Conservation (phyloP, 2,113 vertebrate species). For the Puntigrus tetrazona region DNA sequence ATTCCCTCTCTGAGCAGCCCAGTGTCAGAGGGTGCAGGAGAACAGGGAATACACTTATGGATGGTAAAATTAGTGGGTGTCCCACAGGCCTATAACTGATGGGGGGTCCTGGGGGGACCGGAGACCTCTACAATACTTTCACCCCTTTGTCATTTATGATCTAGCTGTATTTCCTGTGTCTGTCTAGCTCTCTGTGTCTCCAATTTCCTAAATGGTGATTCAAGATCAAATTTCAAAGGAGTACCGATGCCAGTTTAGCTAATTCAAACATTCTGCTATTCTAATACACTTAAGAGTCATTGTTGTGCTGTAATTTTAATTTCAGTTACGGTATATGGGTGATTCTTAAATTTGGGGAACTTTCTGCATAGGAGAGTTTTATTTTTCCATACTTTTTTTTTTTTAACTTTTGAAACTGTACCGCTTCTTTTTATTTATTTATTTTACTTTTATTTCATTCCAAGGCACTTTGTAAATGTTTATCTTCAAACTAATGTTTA, state of each 20-base stretch:
- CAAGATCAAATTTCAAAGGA: slow-evolving; percentile 10
- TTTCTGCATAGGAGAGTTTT: background rate
- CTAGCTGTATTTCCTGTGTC: background rate
- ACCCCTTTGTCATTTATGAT: slow-evolving; percentile 17
- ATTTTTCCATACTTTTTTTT: background rate
- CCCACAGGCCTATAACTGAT: slow-evolving; percentile 56
- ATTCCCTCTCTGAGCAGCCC: slow-evolving; percentile 45
- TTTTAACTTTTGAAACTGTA: background rate
- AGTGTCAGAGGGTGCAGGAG: background rate
- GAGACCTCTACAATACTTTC: slow-evolving; percentile 31
- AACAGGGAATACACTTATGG: slow-evolving; percentile 2
- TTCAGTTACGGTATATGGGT: background rate
- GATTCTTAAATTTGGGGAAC: background rate
- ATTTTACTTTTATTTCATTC: background rate
- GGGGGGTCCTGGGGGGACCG: slow-evolving; percentile 37
- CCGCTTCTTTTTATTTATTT: background rate
- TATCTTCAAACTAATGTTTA: too few species aligned
- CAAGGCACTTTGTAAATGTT: background rate
- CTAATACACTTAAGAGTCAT: background rate
- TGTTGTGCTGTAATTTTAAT: background rate
- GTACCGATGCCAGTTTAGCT: background rate
- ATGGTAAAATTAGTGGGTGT: slow-evolving; percentile 55
- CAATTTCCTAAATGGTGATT: background rate
- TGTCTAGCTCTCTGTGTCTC: slow-evolving; percentile 15
- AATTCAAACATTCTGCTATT: background rate